phyloP scores from a whole-genome alignment of 2,888 invertebrate species.

The Acanthosepion pharaonis region DNA sequence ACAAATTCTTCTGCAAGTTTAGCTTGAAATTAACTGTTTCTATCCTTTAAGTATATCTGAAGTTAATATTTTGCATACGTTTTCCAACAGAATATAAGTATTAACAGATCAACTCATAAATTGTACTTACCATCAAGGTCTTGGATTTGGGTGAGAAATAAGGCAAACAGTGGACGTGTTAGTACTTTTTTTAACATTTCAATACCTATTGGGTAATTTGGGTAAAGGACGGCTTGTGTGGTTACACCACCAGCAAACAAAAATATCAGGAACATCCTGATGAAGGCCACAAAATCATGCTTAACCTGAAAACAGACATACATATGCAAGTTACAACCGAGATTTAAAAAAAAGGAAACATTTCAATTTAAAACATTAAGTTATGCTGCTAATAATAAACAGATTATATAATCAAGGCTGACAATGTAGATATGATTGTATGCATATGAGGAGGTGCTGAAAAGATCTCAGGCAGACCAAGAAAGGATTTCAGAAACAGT shows the following conservation, averaged over 20 bases:
- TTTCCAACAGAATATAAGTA: no score
- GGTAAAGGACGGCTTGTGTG: slow-evolving; percentile 76
- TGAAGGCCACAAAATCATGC: slow-evolving; percentile 72
- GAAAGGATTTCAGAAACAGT: no score
- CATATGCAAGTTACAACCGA: neutral
- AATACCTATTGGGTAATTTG: slow-evolving; percentile 72
- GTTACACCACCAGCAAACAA: slow-evolving; percentile 73
- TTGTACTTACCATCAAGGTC: slow-evolving; percentile 68
- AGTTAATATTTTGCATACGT: no score
- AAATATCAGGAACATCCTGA: slow-evolving; percentile 72
- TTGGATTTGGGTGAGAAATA: slow-evolving; percentile 74
- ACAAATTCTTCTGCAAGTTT: no score
- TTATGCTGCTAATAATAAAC: no score
- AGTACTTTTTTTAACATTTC: slow-evolving; percentile 71
- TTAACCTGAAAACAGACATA: slow-evolving; percentile 63
- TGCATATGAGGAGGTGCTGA: no score
- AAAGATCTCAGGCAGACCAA: no score
- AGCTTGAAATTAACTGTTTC: no score
- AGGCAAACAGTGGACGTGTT: slow-evolving; percentile 74
- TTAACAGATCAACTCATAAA: neutral
- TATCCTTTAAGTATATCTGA: no score
- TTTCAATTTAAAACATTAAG: neutral
- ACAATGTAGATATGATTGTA: no score
- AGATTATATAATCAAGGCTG: no score
- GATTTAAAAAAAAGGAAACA: neutral